These are phyloP conservation scores for Halyomorpha halys DNA, from an alignment of 1,140 invertebrate genomes.

Conservation along the genomic window DNA sequence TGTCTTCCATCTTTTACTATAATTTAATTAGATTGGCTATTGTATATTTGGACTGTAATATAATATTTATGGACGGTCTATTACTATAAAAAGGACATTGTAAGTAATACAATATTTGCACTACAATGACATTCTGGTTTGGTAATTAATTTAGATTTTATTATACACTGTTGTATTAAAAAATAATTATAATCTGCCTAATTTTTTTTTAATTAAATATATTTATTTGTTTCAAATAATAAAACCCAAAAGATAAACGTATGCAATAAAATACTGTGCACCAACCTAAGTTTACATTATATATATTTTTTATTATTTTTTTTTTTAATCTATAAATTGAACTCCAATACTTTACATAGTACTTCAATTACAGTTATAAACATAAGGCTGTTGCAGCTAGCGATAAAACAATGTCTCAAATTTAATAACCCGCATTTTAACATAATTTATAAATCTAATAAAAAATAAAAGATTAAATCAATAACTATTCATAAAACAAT, in stretches of 20 bases:
- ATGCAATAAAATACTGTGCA: conserved; percentile 10
- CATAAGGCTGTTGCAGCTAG: conserved; percentile 19
- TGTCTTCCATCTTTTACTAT: not conserved
- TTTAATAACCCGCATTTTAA: conserved; percentile 18
- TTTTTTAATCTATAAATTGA: not conserved
- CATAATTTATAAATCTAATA: conserved; percentile 20
- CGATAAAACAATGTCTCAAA: conserved; percentile 12
- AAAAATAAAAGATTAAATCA: conserved; percentile 15
- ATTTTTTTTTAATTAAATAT: conserved; percentile 13
- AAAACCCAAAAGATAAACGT: conserved; percentile 9
- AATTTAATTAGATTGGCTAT: not conserved
- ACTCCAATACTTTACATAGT: conserved; percentile 1
- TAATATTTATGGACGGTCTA: not conserved
- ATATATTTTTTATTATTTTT: not conserved
- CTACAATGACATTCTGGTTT: not conserved
- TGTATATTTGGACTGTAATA: conserved; percentile 2
- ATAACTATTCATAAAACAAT: conserved; percentile 15
- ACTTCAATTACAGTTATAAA: not conserved
- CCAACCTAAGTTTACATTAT: conserved; percentile 10
- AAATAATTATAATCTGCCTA: conserved; percentile 15
- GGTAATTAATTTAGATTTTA: not conserved
- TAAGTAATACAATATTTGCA: conserved; percentile 4
- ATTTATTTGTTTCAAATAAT: conserved; percentile 8
- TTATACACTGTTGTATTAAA: conserved; percentile 7
- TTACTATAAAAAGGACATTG: conserved; percentile 3